Percentiles rank a stretch among this genome's conserved stretches.
Evolutionary conservation across 2,888 invertebrate species (phyloP).

Genomic region (Latheticus oryzae): DNA sequence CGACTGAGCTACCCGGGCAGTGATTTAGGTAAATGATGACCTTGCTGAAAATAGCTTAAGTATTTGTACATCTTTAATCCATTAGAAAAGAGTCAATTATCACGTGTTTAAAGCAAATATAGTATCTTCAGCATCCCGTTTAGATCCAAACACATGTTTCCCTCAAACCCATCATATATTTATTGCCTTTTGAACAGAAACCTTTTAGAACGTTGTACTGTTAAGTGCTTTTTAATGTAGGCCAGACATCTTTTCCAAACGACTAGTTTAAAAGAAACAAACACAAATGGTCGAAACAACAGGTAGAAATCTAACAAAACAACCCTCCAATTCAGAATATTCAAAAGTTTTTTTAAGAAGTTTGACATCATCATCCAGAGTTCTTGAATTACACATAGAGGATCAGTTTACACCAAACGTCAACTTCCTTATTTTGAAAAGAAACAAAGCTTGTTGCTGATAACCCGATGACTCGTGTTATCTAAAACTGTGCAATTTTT

Average conservation of each 20-base stretch:
- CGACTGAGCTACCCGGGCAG: slow-evolving; percentile 79
- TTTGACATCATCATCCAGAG: slow-evolving; percentile 33
- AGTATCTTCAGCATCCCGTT: slow-evolving; percentile 48
- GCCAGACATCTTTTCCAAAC: slow-evolving; percentile 53
- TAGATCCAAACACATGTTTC: slow-evolving; percentile 54
- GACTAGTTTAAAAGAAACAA: slow-evolving; percentile 53
- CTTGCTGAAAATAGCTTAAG: slow-evolving; percentile 19
- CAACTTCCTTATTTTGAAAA: slow-evolving; percentile 29
- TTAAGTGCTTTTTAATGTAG: slow-evolving; percentile 63
- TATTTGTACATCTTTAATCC: slow-evolving; percentile 26
- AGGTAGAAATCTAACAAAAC: slow-evolving; percentile 33
- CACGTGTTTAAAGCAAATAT: slow-evolving; percentile 48
- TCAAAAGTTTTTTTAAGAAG: slow-evolving; percentile 26
- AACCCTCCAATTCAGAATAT: slow-evolving; percentile 25
- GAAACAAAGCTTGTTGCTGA: no score
- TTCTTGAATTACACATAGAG: slow-evolving; percentile 18
- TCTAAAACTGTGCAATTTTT: slow-evolving; percentile 23
- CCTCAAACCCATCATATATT: slow-evolving; percentile 55
- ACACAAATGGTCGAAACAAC: slow-evolving; percentile 38
- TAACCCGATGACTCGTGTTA: slow-evolving; percentile 9
- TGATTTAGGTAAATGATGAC: not conserved
- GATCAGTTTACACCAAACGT: slow-evolving; percentile 16
- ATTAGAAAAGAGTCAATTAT: slow-evolving; percentile 47
- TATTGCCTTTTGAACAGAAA: slow-evolving; percentile 56
- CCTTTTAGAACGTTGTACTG: slow-evolving; percentile 59